Evolutionary conservation across 2,888 invertebrate species (phyloP), one percentile per base, ranked within the genome.

Genomic region (Calliphora vomitoria): DNA sequence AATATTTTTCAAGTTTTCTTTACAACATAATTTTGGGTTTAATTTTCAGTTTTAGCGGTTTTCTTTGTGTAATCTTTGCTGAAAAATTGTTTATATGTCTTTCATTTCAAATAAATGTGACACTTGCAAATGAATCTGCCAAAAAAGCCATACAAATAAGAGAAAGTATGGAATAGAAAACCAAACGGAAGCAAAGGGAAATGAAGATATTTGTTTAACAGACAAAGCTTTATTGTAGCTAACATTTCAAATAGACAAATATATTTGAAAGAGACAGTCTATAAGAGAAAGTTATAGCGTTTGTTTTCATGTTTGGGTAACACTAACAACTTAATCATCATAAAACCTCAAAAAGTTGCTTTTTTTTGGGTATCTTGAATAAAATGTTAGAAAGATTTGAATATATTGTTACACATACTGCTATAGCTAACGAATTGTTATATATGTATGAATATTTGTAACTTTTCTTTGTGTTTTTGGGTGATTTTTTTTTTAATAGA

Each of bases 271-370:
- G 20, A 55, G 5, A 20, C 55, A 55, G 18, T 13, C 44, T 44
- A 44, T 10, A 44, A 50, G 44, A 50, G 6, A 25, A 58, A 11
- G 58, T 25, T 58, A n/a, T 0, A 4, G 35, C 35, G 35, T 35
- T 35, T 35, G 31, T 35, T 35, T 35, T 35, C 5, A 35, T 35
- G 35, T 35, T 35, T 53, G 8, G 15, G 25, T 25, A 25, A 62
- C 15, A 53, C 11, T 62, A 71, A 79, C 60, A 80, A 62, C 50
- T 71, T 71, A 50, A 71, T 71, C 80, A 80, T 62, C 38, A 62
- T 71, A 53, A 80, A 62, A 71, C 71, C 71, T n/a, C n/a, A 6
- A 80, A 80, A 80, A 71, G 62, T 71, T 62, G 41, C n/a, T 68
- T 55, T 44, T n/a, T 50, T 50, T 50, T 2, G n/a, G 13, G 13